phyloP scores from a whole-genome alignment of 2,888 invertebrate species.

The Yponomeuta plumbellus region DNA sequence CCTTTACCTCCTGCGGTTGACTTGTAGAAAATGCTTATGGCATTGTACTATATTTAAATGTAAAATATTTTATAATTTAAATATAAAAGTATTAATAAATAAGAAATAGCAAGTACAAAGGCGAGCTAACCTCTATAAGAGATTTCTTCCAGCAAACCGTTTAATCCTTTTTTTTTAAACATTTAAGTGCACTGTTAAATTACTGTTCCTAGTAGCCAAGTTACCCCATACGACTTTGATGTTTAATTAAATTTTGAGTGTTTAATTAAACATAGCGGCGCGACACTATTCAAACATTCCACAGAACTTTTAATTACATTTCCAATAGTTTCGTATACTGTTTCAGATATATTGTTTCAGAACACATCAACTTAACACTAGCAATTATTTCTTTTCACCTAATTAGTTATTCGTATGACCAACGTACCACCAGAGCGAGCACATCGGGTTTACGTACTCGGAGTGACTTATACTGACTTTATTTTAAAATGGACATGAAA shows the following conservation, averaged over 20 bases:
- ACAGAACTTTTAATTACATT: slow-evolving; percentile 36
- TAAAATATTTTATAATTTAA: too few relatives aligned
- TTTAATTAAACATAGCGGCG: slow-evolving; percentile 36
- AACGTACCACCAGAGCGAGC: slow-evolving; percentile 43
- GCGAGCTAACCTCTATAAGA: too few relatives aligned
- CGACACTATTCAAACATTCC: slow-evolving; percentile 45
- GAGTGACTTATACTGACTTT: background rate
- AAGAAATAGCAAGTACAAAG: too few relatives aligned
- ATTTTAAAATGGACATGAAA: background rate
- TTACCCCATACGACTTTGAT: background rate
- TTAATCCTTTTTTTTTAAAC: too few relatives aligned
- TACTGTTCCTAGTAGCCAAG: background rate
- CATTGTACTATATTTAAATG: too few relatives aligned
- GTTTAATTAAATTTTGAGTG: background rate
- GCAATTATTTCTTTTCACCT: slow-evolving; percentile 32
- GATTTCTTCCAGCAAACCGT: too few relatives aligned
- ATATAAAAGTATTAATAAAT: too few relatives aligned
- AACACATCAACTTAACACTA: slow-evolving; percentile 71
- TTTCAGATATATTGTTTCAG: slow-evolving; percentile 74
- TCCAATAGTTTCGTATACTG: slow-evolving; percentile 64
- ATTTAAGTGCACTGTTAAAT: too few relatives aligned
- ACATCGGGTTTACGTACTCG: slow-evolving; percentile 19
- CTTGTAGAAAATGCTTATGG: too few relatives aligned
- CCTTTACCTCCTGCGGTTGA: too few relatives aligned
- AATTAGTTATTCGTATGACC: slow-evolving; percentile 27